Evolutionary conservation across 2,888 invertebrate genomes (phyloP), one percentile per base, ranked within the genome.

Genomic region (Epicampocera succincta): DNA sequence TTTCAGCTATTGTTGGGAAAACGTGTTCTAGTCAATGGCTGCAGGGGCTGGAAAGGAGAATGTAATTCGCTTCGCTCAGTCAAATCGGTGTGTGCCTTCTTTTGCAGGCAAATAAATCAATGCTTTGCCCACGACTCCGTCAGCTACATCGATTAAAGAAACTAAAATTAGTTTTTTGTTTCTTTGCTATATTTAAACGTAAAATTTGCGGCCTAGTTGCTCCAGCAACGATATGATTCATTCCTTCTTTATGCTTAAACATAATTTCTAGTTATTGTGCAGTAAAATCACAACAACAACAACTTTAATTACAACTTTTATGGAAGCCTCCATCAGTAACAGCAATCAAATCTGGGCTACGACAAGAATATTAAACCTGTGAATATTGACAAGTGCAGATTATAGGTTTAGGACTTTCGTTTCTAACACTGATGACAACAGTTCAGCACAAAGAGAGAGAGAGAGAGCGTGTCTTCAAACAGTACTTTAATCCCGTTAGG

Each of bases 381-480:
- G 50, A 72, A 76, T 29, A 72, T 72, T 68, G 72, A 54, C 80
- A 76, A 68, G 33, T 73, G 68, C 48, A 76, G 15, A 21, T 68
- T 68, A 76, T 66, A 54, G 80, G 46, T 54, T 80, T 68, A 66
- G 44, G 19, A 46, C 50, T 33, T 11, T 33, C 61, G 33, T 38
- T 12, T 56, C 46, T 54, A 52, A 44, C 19, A 60, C 13, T 40
- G 33, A 42, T 42, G 50, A 33, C 21, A 50, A 63, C 21, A 13
- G 48, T 15, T 46, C 21, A 29, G 33, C 8, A 33, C 33, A 33
- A 33, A 5, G 25, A 25, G 25, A 25, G 25, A 25, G 5, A 2
- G 5, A 25, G 2, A 25, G 25, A 25, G 25, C 25, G 25, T 25
- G 5, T 3, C 25, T 25, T 3, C 2, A 5, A 25, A 25, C 0